A percentile compares a stretch with the other conserved stretches of the same genome.
These are phyloP conservation scores for Nasalis larvatus DNA, from an alignment of 2,113 vertebrate species.

Conservation along the genomic window DNA sequence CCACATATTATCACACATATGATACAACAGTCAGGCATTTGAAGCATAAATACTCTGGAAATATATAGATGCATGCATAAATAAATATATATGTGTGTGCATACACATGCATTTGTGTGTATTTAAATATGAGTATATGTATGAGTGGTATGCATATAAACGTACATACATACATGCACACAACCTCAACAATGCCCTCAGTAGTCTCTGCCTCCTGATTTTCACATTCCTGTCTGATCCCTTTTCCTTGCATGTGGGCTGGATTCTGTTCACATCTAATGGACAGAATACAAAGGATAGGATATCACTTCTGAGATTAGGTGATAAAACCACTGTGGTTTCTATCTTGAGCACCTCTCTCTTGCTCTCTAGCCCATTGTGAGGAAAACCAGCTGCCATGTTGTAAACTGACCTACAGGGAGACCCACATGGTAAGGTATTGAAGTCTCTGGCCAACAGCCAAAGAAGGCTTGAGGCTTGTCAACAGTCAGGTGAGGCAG, in stretches of 20 bases:
- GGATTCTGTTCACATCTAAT: background rate
- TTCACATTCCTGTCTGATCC: background rate
- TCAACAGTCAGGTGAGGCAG: background rate
- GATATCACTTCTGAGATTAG: background rate
- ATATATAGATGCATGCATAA: background rate
- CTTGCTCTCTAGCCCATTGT: background rate
- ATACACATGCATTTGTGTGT: too few relatives aligned
- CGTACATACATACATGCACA: background rate
- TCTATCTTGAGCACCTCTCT: background rate
- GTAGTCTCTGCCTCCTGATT: background rate
- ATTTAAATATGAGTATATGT: background rate
- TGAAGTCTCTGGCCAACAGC: background rate
- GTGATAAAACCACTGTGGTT: background rate
- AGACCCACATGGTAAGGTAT: too few relatives aligned
- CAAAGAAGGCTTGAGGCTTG: background rate
- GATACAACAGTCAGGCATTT: background rate
- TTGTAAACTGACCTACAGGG: background rate
- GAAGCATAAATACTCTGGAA: background rate
- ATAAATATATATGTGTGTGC: background rate
- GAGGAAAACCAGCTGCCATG: background rate
- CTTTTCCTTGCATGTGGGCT: background rate
- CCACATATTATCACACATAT: background rate
- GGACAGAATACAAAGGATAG: background rate
- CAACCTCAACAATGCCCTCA: background rate
- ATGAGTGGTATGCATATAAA: background rate